phyloP scores from a whole-genome alignment of 2,888 invertebrate species.

The Phaedon cochleariae region DNA sequence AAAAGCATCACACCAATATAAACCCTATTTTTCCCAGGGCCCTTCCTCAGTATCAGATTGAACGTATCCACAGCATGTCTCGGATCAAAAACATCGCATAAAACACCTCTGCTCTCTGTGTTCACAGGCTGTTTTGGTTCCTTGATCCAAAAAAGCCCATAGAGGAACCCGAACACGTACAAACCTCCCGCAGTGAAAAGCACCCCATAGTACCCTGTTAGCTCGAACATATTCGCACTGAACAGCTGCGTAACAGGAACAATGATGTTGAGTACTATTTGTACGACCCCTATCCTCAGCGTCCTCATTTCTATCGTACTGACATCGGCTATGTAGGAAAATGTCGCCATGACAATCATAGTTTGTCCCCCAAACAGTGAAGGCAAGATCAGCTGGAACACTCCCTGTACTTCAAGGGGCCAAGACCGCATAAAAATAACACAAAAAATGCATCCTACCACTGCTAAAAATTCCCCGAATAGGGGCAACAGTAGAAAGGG shows the following conservation, averaged over 20 bases:
- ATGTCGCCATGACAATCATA: conserved; percentile 58
- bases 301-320: conserved; percentile 68
- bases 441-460: conserved; percentile 64
- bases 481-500: conserved; percentile 59
- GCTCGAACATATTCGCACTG: conserved; percentile 52
- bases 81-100: conserved; percentile 56
- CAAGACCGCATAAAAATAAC: conserved; percentile 67
- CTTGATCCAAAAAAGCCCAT: conserved; percentile 55
- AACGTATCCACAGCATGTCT: conserved; percentile 55
- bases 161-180: conserved; percentile 52
- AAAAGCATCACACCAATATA: conserved; percentile 50
- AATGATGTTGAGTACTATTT: conserved; percentile 54
- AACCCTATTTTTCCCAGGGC: conserved; percentile 48
- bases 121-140: conserved; percentile 48
- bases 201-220: conserved; percentile 54
- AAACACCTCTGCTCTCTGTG: conserved; percentile 38
- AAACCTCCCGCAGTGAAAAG: conserved; percentile 50
- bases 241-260: conserved; percentile 51
- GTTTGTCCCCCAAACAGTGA: conserved; percentile 69
- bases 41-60: conserved; percentile 51
- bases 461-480: conserved; percentile 60
- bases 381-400: conserved; percentile 66
- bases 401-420: conserved; percentile 64
- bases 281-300: conserved; percentile 69
- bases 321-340: conserved; percentile 60